These are phyloP conservation scores for Stegostoma tigrinum DNA, from an alignment of 2,113 vertebrate species.

Conservation along the genomic window DNA sequence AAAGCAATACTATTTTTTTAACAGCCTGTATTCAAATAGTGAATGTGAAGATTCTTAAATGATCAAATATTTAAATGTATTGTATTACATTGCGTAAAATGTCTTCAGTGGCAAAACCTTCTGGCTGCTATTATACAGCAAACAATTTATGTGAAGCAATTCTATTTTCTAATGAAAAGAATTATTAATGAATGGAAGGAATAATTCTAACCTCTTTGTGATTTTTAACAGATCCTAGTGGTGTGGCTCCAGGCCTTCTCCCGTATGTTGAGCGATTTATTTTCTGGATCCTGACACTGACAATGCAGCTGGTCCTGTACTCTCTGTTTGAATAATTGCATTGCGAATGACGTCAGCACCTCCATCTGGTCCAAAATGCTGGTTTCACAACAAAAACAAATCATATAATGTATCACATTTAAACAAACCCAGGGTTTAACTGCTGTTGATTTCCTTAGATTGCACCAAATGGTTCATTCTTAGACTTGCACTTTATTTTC, in stretches of 20 bases:
- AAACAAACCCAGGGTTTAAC: conserved; percentile 27
- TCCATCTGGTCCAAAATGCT: conserved; percentile 12
- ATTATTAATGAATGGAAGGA: not conserved
- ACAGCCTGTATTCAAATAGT: not conserved
- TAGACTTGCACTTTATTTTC: conserved; percentile 31
- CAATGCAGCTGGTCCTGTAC: not conserved
- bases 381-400: not conserved
- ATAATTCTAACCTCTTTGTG: conserved; percentile 18
- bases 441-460: not conserved
- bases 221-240: conserved; percentile 25
- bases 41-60: not conserved
- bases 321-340: conserved; percentile 20
- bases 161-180: not conserved
- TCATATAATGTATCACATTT: not conserved
- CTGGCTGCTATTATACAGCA: not conserved
- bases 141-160: not conserved
- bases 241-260: not conserved
- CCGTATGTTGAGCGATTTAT: not conserved
- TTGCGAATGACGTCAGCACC: not conserved
- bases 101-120: not conserved
- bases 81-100: not conserved
- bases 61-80: not conserved
- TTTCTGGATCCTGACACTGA: conserved; percentile 17
- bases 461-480: conserved; percentile 13
- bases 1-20: not conserved